Base-by-base conservation (phyloP, 2,888 invertebrate genomes). In the Pterostichus niger region DNA sequence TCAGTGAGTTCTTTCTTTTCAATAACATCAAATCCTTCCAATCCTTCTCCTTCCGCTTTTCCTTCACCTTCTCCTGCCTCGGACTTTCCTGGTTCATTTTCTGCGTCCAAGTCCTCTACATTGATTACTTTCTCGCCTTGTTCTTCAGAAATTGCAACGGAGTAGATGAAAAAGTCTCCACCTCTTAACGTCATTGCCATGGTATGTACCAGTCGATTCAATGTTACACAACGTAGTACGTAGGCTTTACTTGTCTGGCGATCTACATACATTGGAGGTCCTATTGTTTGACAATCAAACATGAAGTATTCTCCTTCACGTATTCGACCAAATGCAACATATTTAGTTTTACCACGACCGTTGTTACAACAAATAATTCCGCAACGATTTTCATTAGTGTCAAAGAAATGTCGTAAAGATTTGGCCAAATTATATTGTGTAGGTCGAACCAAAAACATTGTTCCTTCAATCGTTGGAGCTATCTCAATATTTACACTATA, bases 231-330 rank as follows among this genome's bases (percentile, higher is more conserved):
- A 85, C 93, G 91, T 68, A 94, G 88, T 68, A 93, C 89, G 86
- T 94, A 94, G 0, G 93, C 90, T 7, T 91, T 90, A 13, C 89
- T 89, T 31, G n/a, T 83, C 59, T 78, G 11, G 15, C 92, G 91
- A 0, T 93, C 92, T 40, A 91, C 88, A 86, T 93, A 94, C 86
- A 94, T 87, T 0, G 94, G 94, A 2, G 91, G 89, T 6, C 94
- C 94, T 85, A 90, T 89, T 84, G 92, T 92, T 88, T 93, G 93
- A 85, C 93, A 93, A 86, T 94, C 94, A 87, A 92, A 94, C 93
- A 94, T 92, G 85, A 93, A 94, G 86, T 93, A 94, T 10, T 94
- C 94, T 11, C 88, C 87, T 0, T 90, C 90, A 40, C 85, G 84
- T 0, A 87, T 84, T 85, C 89, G 89, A 4, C 89, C 90, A 80